A percentile compares a stretch with the other conserved stretches of the same genome.
Conservation (phyloP, 2,797 vertebrate species). For the Microcaecilia unicolor region DNA sequence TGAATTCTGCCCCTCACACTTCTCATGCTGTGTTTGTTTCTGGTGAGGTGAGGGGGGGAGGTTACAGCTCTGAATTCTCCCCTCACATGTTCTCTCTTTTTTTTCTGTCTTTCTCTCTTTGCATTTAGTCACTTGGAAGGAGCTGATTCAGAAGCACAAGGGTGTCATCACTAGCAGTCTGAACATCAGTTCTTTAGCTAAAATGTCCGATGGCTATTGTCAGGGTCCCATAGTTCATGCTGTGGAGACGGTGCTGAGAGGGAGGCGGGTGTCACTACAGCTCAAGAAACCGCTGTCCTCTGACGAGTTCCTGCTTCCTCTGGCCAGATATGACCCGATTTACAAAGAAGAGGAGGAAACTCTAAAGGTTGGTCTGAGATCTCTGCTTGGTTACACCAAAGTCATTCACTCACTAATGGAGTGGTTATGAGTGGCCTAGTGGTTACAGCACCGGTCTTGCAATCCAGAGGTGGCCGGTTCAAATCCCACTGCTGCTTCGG, state of each 20-base stretch:
- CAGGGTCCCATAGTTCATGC: slow-evolving; percentile 53
- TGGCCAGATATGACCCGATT: slow-evolving; percentile 59
- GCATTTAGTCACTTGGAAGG: slow-evolving; percentile 63
- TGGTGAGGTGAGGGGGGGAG: too few species aligned
- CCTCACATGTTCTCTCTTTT: too few species aligned
- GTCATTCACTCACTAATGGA: too few species aligned
- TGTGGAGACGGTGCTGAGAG: slow-evolving; percentile 42
- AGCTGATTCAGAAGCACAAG: slow-evolving; percentile 50
- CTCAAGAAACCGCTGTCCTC: slow-evolving; percentile 44
- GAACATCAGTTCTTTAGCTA: slow-evolving; percentile 66
- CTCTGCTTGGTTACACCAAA: too few species aligned
- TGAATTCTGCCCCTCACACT: too few species aligned
- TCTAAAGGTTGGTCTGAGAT: slow-evolving; percentile 63
- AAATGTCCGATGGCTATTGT: slow-evolving; percentile 74
- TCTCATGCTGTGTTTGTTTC: too few species aligned
- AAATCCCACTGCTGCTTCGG: too few species aligned
- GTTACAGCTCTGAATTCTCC: too few species aligned
- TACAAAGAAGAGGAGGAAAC: slow-evolving; percentile 64
- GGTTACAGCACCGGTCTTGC: too few species aligned
- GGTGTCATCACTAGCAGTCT: slow-evolving; percentile 38
- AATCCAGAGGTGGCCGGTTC: too few species aligned
- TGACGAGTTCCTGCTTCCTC: slow-evolving; percentile 54
- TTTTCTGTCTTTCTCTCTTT: background rate
- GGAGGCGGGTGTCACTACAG: slow-evolving; percentile 48
- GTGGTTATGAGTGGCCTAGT: too few species aligned